Percentiles rank a stretch among this genome's conserved stretches.
Evolutionary conservation across 2,797 vertebrate species (phyloP).

Genomic region (Malacoctenus gilli): DNA sequence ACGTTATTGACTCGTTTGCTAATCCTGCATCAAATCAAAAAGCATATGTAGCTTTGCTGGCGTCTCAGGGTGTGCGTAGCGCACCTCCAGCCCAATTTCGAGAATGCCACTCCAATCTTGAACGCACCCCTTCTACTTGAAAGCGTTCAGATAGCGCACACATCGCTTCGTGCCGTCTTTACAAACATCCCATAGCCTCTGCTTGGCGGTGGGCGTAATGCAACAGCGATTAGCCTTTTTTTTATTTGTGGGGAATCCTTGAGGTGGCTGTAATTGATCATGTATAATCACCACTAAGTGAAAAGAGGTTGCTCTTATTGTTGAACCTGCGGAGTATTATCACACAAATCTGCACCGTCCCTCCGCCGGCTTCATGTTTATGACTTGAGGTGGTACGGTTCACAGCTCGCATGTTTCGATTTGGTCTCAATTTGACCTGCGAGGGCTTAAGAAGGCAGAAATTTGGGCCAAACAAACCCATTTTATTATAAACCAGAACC

Average conservation of each 20-base stretch:
- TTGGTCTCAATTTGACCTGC: too few relatives aligned
- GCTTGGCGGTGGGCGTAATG: neutral
- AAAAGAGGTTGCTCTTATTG: neutral
- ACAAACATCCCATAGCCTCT: neutral
- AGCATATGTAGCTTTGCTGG: too few relatives aligned
- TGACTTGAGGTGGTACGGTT: neutral
- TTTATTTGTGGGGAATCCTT: neutral
- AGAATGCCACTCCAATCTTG: too few relatives aligned
- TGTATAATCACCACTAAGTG: neutral
- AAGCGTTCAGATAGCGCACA: too few relatives aligned
- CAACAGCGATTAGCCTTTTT: neutral
- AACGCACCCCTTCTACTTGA: too few relatives aligned
- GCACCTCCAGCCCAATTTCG: too few relatives aligned
- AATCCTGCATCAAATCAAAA: too few relatives aligned
- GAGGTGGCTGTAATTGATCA: neutral
- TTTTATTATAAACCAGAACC: too few relatives aligned
- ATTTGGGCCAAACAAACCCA: too few relatives aligned
- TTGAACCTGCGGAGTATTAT: conserved; percentile 1
- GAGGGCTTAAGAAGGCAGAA: too few relatives aligned
- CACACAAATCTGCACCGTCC: conserved; percentile 1
- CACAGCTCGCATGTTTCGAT: neutral
- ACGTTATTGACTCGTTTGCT: too few relatives aligned
- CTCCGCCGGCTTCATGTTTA: neutral
- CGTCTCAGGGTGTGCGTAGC: too few relatives aligned
- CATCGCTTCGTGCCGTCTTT: neutral